These are phyloP conservation scores for Myopa testacea DNA, from an alignment of 2,888 invertebrate species.

Conservation along the genomic window DNA sequence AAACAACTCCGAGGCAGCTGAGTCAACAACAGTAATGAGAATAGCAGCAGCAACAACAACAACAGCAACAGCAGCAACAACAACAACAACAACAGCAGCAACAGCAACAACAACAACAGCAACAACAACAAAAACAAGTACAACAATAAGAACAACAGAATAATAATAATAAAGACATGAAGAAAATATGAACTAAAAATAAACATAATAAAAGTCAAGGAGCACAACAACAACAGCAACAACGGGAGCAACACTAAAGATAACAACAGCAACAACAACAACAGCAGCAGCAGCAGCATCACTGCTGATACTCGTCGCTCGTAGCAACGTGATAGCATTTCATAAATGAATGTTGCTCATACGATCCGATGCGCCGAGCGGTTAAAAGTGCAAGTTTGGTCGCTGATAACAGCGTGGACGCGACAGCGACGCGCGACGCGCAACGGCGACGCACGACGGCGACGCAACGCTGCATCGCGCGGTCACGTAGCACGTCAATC, in stretches of 20 bases:
- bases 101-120: neutral
- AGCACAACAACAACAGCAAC: constrained; percentile 14
- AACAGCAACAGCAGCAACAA: constrained; percentile 4
- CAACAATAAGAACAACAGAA: neutral
- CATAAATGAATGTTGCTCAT: neutral
- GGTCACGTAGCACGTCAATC: neutral
- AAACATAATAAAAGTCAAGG: constrained; percentile 6
- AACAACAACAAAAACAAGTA: too few relatives aligned
- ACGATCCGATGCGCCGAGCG: neutral
- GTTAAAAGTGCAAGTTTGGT: too few relatives aligned
- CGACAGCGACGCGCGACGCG: neutral
- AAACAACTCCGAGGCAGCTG: neutral
- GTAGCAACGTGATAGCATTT: too few relatives aligned
- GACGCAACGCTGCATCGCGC: neutral
- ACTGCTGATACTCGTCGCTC: neutral
- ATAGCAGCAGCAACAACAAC: neutral
- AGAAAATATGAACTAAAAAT: neutral
- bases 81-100: too few relatives aligned
- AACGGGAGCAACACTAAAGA: neutral
- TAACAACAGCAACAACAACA: neutral
- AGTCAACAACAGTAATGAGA: constrained; percentile 6
- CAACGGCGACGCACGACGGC: too few relatives aligned
- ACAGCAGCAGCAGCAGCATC: neutral
- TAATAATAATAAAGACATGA: neutral
- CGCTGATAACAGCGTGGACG: neutral